These are phyloP conservation scores for Muricea muricata DNA, from an alignment of 92 coral and sea anemone species.

Conservation along the genomic window DNA sequence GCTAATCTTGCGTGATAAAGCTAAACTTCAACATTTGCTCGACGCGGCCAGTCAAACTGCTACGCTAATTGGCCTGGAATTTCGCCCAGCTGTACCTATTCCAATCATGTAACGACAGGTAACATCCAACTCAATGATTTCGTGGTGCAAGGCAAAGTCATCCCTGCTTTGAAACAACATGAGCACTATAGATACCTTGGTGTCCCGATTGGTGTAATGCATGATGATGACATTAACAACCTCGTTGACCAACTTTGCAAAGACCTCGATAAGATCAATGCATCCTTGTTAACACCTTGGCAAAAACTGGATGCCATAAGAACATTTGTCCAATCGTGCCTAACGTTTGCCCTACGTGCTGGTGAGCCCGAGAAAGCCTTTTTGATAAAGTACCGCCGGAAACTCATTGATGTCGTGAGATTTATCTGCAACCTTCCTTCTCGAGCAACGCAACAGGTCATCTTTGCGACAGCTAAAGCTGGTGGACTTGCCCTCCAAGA, in stretches of 20 bases:
- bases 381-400: not conserved
- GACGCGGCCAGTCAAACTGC: conserved; percentile 38
- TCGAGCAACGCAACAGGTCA: not conserved
- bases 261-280: not conserved
- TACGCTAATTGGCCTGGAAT: conserved; percentile 26
- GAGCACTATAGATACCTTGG: conserved; percentile 41
- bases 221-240: not conserved
- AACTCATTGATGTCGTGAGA: not conserved
- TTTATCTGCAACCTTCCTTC: not conserved
- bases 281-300: not conserved
- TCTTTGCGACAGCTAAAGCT: not conserved
- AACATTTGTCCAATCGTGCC: not conserved
- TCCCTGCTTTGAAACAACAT: conserved; percentile 26
- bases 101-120: conserved; percentile 9
- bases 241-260: not conserved
- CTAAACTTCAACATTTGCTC: conserved; percentile 17
- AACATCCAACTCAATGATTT: conserved; percentile 1
- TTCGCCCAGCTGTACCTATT: conserved; percentile 25
- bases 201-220: not conserved
- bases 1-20: not conserved
- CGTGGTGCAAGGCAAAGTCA: conserved; percentile 11
- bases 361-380: not conserved
- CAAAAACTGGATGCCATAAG: conserved; percentile 3
- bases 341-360: conserved; percentile 8
- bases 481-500: conserved; percentile 55